Evolutionary conservation across 53 echinoderm and acorn worm species (phyloP), one percentile per base, ranked within the genome.

Genomic region (Echinarachnius parma): DNA sequence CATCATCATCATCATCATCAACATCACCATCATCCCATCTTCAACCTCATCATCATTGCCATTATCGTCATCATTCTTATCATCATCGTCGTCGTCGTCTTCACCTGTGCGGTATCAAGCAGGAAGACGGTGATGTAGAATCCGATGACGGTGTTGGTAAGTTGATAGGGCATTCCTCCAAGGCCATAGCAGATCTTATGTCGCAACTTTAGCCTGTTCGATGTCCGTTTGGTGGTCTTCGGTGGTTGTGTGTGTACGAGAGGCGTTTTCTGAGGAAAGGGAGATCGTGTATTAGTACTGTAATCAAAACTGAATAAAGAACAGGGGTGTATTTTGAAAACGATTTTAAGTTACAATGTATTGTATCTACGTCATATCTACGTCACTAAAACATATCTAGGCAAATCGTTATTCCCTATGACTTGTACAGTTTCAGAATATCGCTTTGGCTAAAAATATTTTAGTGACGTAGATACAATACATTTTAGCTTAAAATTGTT

Each of bases 101-200:
- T 86, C 45, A 87, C 95, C 76, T 81, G 82, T 0, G 96, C 96
- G 4, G 87, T 87, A 19, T 95, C 90, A 4, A 95, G 81, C 4
- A 95, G 76, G 46, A 87, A 95, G 1, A 95, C 84, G 10, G 90
- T 81, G 42, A 95, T 95, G 60, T 95, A 95, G 48, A 95, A 91
- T 0, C 90, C 96, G 3, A 95, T 87, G 24, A 95, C 90, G 18
- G 87, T 91, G 60, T 95, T 87, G 16, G 96, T 91, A 2, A 95
- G 84, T 32, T 90, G 90, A 52, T 90, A 87, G 1, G 96, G 96
- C 81, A 86, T 82, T 10, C 96, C 96, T 5, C 90, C 94, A 5
- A 91, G 57, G 18, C 90, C 91, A 59, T 91, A 95, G 48, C 82
- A 84, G 35, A 95, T 31, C 61, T 87, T 95, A 36, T 84, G 66